Percentiles rank a stretch among this genome's conserved stretches.
Evolutionary conservation across 2,113 vertebrate genomes (phyloP).

Genomic region (Eurystomus gularis): DNA sequence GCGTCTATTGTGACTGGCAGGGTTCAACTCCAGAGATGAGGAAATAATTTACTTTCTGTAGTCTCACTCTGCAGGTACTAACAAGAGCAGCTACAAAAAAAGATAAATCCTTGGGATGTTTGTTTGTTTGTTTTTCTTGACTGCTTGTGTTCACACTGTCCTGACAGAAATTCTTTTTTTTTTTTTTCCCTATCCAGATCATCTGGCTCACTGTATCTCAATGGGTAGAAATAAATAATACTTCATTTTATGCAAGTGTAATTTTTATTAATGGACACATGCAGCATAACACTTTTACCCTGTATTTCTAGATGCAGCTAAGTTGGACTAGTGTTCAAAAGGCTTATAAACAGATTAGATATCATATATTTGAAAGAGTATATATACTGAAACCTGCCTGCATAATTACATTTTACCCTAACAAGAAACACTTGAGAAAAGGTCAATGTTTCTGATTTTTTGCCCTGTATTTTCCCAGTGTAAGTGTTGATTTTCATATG

Average conservation of each 20-base stretch:
- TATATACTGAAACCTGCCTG: neutral
- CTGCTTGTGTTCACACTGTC: neutral
- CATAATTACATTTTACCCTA: neutral
- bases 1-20: neutral
- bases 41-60: neutral
- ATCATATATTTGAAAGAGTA: neutral
- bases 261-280: neutral
- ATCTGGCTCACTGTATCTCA: neutral
- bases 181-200: neutral
- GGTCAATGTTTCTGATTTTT: neutral
- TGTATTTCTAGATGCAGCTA: neutral
- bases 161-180: neutral
- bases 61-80: neutral
- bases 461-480: rapidly evolving
- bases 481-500: neutral
- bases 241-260: neutral
- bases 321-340: neutral
- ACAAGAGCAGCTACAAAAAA: neutral
- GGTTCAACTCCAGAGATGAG: neutral
- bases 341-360: neutral
- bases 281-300: neutral
- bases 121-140: neutral
- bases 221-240: neutral
- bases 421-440: neutral
- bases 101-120: neutral